These are phyloP conservation scores for Butorides virescens DNA, from an alignment of 2,113 vertebrate species.

Conservation along the genomic window DNA sequence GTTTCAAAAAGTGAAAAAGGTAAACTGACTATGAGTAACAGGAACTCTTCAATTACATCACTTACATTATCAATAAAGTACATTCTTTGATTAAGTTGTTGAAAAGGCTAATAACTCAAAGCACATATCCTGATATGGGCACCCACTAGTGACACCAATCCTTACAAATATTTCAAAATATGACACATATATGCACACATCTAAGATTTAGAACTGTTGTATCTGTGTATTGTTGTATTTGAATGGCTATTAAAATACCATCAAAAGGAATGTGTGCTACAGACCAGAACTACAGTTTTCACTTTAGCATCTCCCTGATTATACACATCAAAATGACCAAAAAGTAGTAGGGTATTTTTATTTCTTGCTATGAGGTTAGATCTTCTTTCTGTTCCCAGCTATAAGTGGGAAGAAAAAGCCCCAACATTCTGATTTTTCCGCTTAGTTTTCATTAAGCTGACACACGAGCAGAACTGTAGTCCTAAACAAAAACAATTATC, in stretches of 20 bases:
- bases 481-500: neutral
- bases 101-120: neutral
- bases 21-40: neutral
- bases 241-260: neutral
- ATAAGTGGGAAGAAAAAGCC: neutral
- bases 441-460: neutral
- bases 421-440: neutral
- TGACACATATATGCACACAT: neutral
- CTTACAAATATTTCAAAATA: neutral
- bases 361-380: neutral
- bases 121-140: neutral
- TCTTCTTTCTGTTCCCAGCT: neutral
- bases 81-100: fast-evolving
- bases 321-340: neutral
- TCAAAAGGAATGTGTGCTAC: neutral
- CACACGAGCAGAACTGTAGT: neutral
- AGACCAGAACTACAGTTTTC: neutral
- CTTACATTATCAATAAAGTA: neutral
- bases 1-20: neutral
- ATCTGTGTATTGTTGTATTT: neutral
- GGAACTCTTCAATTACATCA: neutral
- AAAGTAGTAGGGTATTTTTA: neutral
- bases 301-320: neutral
- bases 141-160: neutral
- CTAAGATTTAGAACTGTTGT: neutral